phyloP scores from a whole-genome alignment of 2,888 invertebrate species.

The Adelognathus sp. region DNA sequence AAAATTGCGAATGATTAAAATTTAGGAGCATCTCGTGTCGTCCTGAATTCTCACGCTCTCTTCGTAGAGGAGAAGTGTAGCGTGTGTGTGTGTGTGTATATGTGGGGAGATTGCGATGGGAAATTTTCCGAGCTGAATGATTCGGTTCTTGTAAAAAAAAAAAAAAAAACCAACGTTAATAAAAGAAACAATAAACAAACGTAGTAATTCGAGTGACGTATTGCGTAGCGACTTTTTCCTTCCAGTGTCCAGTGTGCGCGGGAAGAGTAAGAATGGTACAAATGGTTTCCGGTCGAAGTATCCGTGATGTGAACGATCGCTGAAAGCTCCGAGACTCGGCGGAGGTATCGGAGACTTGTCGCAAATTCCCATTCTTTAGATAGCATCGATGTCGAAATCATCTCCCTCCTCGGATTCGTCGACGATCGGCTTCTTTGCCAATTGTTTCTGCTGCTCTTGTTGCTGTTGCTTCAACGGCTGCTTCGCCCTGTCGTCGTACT shows the following conservation, averaged over 20 bases:
- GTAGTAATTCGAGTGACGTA: constrained; percentile 28
- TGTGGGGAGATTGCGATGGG: not conserved
- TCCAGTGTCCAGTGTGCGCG: constrained; percentile 43
- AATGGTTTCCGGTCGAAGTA: constrained; percentile 43
- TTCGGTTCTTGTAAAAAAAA: constrained; percentile 21
- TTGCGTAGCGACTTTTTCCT: constrained; percentile 34
- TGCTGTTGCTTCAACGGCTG: constrained; percentile 87
- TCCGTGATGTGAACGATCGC: constrained; percentile 22
- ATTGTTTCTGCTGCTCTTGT: constrained; percentile 80
- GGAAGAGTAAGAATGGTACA: constrained; percentile 15
- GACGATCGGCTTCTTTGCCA: constrained; percentile 81
- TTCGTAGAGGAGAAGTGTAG: not conserved
- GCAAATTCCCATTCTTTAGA: constrained; percentile 84
- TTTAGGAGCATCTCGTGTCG: constrained; percentile 12
- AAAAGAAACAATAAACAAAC: constrained; percentile 8
- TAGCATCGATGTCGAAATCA: constrained; percentile 96
- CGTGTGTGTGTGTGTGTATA: constrained; percentile 8
- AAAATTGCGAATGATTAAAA: constrained; percentile 69
- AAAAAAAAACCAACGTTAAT: constrained; percentile 25
- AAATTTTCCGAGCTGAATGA: constrained; percentile 2
- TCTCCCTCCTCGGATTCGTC: constrained; percentile 88
- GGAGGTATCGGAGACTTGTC: not conserved
- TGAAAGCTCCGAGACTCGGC: not conserved
- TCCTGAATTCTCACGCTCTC: constrained; percentile 7
- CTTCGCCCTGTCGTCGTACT: constrained; percentile 94